These are phyloP conservation scores for Microcebus murinus DNA, from an alignment of 2,113 vertebrate species.

Conservation along the genomic window DNA sequence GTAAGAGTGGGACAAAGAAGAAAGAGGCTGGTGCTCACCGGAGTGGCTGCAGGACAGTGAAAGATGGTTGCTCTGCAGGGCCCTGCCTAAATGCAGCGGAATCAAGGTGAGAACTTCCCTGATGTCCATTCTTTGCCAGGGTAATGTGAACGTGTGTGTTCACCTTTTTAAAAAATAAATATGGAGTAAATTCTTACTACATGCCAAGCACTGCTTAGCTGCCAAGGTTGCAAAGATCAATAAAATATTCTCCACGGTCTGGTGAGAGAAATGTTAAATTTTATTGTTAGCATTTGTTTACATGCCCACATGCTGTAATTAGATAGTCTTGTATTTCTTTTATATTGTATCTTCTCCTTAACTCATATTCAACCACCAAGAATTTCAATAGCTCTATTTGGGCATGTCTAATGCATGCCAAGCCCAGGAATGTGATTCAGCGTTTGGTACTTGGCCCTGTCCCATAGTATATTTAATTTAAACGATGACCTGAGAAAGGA, in stretches of 20 bases:
- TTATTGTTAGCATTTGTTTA: slow-evolving; percentile 51
- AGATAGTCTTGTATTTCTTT: slow-evolving; percentile 17
- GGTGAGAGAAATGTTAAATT: slow-evolving; percentile 48
- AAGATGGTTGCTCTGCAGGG: not conserved
- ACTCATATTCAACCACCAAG: not conserved
- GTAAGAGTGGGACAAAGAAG: not conserved
- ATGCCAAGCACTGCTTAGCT: slow-evolving; percentile 15
- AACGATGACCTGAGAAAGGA: not conserved
- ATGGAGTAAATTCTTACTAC: not conserved
- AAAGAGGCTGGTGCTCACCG: not conserved
- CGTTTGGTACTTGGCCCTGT: not conserved
- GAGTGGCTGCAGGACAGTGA: rapidly evolving
- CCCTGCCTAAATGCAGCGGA: not conserved
- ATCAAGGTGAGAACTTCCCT: not conserved
- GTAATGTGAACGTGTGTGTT: not conserved
- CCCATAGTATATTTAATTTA: not conserved
- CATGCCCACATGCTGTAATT: slow-evolving; percentile 27
- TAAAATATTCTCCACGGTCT: slow-evolving; percentile 56
- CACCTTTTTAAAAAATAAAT: not conserved
- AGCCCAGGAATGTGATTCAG: not conserved
- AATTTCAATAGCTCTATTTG: not conserved
- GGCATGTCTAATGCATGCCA: not conserved
- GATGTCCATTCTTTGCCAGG: not conserved
- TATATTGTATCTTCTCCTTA: slow-evolving; percentile 11
- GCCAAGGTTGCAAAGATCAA: slow-evolving; percentile 49